phyloP scores from a whole-genome alignment of 2,888 invertebrate genomes.

The Acleris literana region DNA sequence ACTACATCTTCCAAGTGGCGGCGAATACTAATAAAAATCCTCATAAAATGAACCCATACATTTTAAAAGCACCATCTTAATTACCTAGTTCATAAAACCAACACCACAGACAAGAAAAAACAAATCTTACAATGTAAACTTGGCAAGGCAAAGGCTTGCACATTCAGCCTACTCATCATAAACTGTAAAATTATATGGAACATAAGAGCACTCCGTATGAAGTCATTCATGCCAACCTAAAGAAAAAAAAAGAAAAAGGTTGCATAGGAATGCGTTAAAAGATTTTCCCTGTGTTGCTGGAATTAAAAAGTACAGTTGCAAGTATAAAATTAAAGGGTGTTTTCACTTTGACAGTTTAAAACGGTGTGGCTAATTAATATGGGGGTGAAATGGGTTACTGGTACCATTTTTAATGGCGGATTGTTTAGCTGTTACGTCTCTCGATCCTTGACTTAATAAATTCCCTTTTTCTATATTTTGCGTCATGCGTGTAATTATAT shows the following conservation, averaged over 20 bases:
- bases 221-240: slow-evolving; percentile 46
- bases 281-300: slow-evolving; percentile 35
- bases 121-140: slow-evolving; percentile 21
- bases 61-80: slow-evolving; percentile 6
- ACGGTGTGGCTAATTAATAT: slow-evolving; percentile 9
- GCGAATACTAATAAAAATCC: too few relatives aligned
- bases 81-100: slow-evolving; percentile 11
- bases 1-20: too few relatives aligned
- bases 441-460: too few relatives aligned
- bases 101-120: slow-evolving; percentile 21
- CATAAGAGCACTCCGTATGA: slow-evolving; percentile 46
- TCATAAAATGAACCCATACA: background rate
- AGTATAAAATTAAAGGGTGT: slow-evolving; percentile 11
- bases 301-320: slow-evolving; percentile 37
- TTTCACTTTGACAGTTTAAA: slow-evolving; percentile 11
- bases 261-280: slow-evolving; percentile 43
- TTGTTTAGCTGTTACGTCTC: background rate
- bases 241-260: slow-evolving; percentile 40
- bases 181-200: slow-evolving; percentile 60
- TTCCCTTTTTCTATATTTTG: too few relatives aligned
- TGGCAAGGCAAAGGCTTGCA: slow-evolving; percentile 48
- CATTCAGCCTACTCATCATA: slow-evolving; percentile 46
- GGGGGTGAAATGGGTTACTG: slow-evolving; percentile 10
- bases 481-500: too few relatives aligned
- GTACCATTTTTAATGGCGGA: background rate